These are phyloP conservation scores for Seira musarum DNA, from an alignment of 2,888 invertebrate genomes.

Conservation along the genomic window DNA sequence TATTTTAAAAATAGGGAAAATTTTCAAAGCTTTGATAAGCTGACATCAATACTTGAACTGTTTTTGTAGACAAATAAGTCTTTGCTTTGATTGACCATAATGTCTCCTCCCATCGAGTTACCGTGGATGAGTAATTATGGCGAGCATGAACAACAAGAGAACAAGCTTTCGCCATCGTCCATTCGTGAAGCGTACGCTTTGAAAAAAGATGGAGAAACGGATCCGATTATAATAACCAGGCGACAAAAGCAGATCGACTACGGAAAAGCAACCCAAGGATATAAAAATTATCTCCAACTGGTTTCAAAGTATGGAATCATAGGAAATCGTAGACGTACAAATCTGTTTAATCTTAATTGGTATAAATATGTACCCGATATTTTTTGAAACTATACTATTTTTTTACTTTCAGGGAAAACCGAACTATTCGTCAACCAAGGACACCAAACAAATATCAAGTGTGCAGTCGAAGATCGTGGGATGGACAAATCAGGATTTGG, in stretches of 20 bases:
- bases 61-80: too few species aligned
- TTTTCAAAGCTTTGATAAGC: too few species aligned
- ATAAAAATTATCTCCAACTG: constrained; percentile 81
- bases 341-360: too few species aligned
- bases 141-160: neutral
- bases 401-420: constrained; percentile 55
- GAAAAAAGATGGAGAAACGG: too few species aligned
- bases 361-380: too few species aligned
- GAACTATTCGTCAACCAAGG: constrained; percentile 71
- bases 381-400: constrained; percentile 20
- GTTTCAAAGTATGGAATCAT: constrained; percentile 80
- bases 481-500: constrained; percentile 73
- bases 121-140: neutral
- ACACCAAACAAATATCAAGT: constrained; percentile 74
- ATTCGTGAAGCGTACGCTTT: neutral
- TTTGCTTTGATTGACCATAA: too few species aligned
- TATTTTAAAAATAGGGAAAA: too few species aligned
- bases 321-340: too few species aligned
- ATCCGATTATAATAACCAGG: constrained; percentile 80
- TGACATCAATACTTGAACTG: too few species aligned
- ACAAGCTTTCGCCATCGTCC: neutral
- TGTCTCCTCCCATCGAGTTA: too few species aligned
- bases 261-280: constrained; percentile 93
- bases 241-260: constrained; percentile 96
- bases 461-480: constrained; percentile 74